Evolutionary conservation across 2,797 vertebrate genomes (phyloP), one percentile per base, ranked within the genome.

Genomic region (Triplophysa yarkandensis): DNA sequence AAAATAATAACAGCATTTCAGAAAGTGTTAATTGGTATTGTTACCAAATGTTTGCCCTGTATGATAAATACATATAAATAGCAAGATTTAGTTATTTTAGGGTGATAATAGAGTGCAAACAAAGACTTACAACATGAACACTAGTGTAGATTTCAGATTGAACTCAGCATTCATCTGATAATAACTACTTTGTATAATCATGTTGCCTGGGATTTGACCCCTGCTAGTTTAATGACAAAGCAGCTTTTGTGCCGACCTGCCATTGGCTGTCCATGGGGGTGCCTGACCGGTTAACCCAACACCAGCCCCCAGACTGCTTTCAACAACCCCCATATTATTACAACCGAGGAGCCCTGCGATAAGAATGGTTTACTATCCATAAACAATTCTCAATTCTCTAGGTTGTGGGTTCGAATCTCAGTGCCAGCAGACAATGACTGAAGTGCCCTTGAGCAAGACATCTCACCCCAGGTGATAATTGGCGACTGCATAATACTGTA

Each of bases 191-290:
- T 8, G 54, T 57, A 67, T 77, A 80, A 79, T 77, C 80, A 77
- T 16, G 6, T 50, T 10, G 76, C 48, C 67, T 58, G 64, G 55
- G 65, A 64, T 77, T 69, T 52, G 61, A 74, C 81, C 71, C 68
- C 54, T 43, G 57, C 77, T 68, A 77, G 83, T 71, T 86, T 79
- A 14, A 72, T 82, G 77, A 86, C 83, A 86, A 85, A 86, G 87
- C 79, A 67, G 86, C 86, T 86, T 86, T 82, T 76, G 77, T 78
- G 70, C 43, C 21, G 75, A 43, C 0, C 55, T 6, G 14, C 64
- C 79, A 82, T 66, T 78, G 83, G 72, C 78, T 74, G 68, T 80
- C 80, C 82, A 79, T 62, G 77, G 55, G 34, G 78, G 27, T 44
- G 77, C 80, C 78, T 68, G 71, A 11, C 48, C 68, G 67, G 55